phyloP scores from a whole-genome alignment of 37 sponge, comb jelly and placozoan genomes.

The Aplysina aerophoba region DNA sequence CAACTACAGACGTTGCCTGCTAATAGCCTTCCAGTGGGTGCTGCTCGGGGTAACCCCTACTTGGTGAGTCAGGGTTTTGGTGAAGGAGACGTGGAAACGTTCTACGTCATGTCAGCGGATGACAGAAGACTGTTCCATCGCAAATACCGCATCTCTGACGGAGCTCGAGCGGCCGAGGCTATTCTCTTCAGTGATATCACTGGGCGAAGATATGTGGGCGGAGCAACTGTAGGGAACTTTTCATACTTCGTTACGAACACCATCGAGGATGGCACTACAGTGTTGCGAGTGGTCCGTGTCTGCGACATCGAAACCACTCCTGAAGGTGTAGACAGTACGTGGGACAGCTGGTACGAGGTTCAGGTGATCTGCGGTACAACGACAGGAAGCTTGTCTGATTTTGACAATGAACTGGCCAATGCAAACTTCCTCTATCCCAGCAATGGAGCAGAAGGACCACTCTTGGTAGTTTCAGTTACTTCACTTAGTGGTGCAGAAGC shows the following conservation, averaged over 20 bases:
- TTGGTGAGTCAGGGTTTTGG: background rate
- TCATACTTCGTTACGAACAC: background rate
- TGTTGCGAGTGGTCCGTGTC: background rate
- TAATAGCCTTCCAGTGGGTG: background rate
- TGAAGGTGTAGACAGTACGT: background rate
- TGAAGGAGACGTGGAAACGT: constrained; percentile 18
- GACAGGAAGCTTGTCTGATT: background rate
- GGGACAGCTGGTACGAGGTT: constrained; percentile 34
- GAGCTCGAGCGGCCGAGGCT: background rate
- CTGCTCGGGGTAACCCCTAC: background rate
- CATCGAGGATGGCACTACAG: background rate
- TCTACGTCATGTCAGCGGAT: background rate
- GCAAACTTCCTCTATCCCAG: background rate
- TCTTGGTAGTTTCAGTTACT: background rate
- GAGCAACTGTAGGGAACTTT: background rate
- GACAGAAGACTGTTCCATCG: background rate
- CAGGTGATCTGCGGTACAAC: background rate
- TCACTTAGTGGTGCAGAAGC: background rate
- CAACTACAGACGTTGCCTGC: background rate
- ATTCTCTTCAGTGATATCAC: too few relatives aligned
- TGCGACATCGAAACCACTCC: background rate
- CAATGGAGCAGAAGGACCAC: background rate
- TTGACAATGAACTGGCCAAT: background rate
- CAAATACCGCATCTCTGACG: background rate
- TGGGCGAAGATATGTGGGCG: background rate